A percentile compares a stretch with the other conserved stretches of the same genome.
phyloP scores from a whole-genome alignment of 2,888 invertebrate genomes.

The Apodemia zela region DNA sequence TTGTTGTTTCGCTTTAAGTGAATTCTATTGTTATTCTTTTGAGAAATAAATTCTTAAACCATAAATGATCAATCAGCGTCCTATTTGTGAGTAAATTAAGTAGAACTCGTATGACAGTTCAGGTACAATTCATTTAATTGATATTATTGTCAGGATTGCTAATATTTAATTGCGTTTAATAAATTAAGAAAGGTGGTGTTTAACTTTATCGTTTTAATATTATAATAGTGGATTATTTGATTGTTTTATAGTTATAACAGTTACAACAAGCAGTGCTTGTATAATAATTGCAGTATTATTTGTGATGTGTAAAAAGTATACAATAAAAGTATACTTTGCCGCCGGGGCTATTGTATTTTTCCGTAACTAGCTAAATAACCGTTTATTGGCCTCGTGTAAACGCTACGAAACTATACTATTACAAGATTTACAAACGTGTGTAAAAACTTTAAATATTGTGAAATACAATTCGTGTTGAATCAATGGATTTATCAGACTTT shows the following conservation, averaged over 20 bases:
- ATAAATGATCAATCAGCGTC: no score
- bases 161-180: no score
- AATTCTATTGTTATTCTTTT: no score
- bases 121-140: not conserved
- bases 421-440: not conserved
- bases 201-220: no score
- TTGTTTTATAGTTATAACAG: no score
- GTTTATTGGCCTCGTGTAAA: not conserved
- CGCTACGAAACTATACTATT: not conserved
- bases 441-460: constrained; percentile 5
- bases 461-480: not conserved
- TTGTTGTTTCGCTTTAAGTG: no score
- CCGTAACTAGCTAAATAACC: not conserved
- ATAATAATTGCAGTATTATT: not conserved
- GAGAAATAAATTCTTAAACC: no score
- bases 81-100: no score
- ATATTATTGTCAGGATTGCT: not conserved
- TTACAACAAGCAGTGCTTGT: no score
- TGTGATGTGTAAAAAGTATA: not conserved
- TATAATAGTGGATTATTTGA: no score
- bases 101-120: no score
- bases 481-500: not conserved
- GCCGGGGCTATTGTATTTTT: not conserved
- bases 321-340: not conserved
- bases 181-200: no score